Percentiles rank a stretch among this genome's conserved stretches.
Evolutionary conservation across 1,140 invertebrate species (phyloP).

Genomic region (Bombyx mandarina): DNA sequence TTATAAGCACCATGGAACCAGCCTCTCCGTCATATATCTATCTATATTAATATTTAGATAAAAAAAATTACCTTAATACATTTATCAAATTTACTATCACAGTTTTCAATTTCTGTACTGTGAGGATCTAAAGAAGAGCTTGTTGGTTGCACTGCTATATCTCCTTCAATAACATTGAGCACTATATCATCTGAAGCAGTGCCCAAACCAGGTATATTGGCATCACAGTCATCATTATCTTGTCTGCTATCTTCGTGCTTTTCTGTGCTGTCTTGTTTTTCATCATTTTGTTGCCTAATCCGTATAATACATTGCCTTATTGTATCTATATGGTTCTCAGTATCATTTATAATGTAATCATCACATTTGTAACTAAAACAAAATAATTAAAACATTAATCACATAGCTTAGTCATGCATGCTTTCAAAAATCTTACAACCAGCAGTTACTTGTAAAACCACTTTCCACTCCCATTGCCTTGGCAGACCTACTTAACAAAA

Average conservation of each 20-base stretch:
- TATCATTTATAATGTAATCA: constrained; percentile 85
- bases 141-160: constrained; percentile 16
- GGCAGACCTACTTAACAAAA: too few relatives aligned
- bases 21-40: neutral
- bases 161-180: constrained; percentile 8
- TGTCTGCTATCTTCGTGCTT: constrained; percentile 32
- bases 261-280: constrained; percentile 24
- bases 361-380: constrained; percentile 83
- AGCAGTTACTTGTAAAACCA: neutral
- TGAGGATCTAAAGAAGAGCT: constrained; percentile 24
- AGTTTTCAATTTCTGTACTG: constrained; percentile 12
- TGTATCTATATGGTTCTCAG: constrained; percentile 74
- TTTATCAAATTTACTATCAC: constrained; percentile 39
- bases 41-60: neutral
- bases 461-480: too few relatives aligned
- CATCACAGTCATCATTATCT: constrained; percentile 21
- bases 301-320: constrained; percentile 73
- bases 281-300: constrained; percentile 33
- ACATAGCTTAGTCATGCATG: neutral
- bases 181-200: constrained; percentile 21
- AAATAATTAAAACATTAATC: neutral
- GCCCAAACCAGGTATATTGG: constrained; percentile 15
- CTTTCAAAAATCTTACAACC: neutral
- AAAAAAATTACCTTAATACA: constrained; percentile 31
- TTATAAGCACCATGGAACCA: neutral